phyloP scores from a whole-genome alignment of 1,140 invertebrate species.

The Ostrea denselamellosa region DNA sequence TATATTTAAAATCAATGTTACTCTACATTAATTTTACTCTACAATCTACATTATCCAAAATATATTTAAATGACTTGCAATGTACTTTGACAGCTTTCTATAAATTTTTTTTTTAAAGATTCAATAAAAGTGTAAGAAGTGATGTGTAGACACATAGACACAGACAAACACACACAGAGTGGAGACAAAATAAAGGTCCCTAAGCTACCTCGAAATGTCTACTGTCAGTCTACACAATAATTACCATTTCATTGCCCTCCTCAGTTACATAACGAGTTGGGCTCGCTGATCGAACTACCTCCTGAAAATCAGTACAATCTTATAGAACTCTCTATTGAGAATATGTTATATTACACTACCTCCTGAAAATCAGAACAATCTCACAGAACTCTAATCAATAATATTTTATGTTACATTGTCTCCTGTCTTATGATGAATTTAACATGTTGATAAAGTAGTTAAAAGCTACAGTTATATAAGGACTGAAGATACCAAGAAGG shows the following conservation, averaged over 20 bases:
- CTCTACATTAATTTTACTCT: too few relatives aligned
- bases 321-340: not conserved
- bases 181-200: not conserved
- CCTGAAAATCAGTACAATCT: slow-evolving; percentile 20
- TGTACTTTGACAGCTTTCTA: too few relatives aligned
- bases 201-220: not conserved
- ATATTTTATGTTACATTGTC: too few relatives aligned
- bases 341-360: not conserved
- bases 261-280: slow-evolving; percentile 21
- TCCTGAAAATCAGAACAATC: not conserved
- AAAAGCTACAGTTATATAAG: not conserved
- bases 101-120: too few relatives aligned
- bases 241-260: slow-evolving; percentile 13
- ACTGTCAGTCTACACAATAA: not conserved
- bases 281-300: slow-evolving; percentile 23
- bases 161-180: not conserved
- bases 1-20: too few relatives aligned
- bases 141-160: not conserved
- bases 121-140: too few relatives aligned
- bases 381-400: too few relatives aligned
- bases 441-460: too few relatives aligned
- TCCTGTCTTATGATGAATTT: too few relatives aligned
- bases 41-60: too few relatives aligned
- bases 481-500: not conserved
- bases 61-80: too few relatives aligned